Base-by-base conservation (phyloP, 2,888 invertebrate species). In the Ernsta delagoae region DNA sequence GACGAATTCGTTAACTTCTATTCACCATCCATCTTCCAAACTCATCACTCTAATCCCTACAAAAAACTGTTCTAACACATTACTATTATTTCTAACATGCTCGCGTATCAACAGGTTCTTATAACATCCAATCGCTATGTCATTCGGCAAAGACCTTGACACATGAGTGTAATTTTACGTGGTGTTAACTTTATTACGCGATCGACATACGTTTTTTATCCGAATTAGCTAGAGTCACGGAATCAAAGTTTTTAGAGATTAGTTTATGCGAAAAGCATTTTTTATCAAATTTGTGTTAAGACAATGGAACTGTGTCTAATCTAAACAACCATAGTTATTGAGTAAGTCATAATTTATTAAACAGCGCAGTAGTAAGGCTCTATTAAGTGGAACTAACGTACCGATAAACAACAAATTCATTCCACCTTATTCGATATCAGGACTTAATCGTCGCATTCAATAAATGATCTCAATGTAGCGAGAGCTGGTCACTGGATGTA, bases 391-490 rank as follows among this genome's bases (percentile, higher is more conserved):
- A 53, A 53, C 24, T 53, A 53, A 24, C 24, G 5, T 53, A 53
- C 16, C 54, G 24, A 56, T 56, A 56, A 34, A 56, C 34, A 11
- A 54, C 54, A 1, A 36, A 57, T n/a, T 57, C 34, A 1, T 12
- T 59, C 5, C 12, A 8, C 7, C 7, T 12, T 16, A 39, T 39
- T 53, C 36, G 16, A 7, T 53, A 6, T 63, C n/a, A 3, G 1
- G 34, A 24, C 41, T 63, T 54, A 24, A 6, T 63, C 39, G 24
- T 31, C 24, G 39, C 9, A 45, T 65, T 57, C 5, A 57, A 65
- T 57, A 34, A 59, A 65, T 16, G 57, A 11, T 31, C 60, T 36
- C 57, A 39, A 65, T 50, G 50, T 34, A 34, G 24, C 31, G n/a
- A 63, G 59, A 54, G 54, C 56, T 41, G 50, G 53, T 59, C 41